Evolutionary conservation across 2,888 invertebrate species (phyloP).

Genomic region (Incurvaria masculella): DNA sequence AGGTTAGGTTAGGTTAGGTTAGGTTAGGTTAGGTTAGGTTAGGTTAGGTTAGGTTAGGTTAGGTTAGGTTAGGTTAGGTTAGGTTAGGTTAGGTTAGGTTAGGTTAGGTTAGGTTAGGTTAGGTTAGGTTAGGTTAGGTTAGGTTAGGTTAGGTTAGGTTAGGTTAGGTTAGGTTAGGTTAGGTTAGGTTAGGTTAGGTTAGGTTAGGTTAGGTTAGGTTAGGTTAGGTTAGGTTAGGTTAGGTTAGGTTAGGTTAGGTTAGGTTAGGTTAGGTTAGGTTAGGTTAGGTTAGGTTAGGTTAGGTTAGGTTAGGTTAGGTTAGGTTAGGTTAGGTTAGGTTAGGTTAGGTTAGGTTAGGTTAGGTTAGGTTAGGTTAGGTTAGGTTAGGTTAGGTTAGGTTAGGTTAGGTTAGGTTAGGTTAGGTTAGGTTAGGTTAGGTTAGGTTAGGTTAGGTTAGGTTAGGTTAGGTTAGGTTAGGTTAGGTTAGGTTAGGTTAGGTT

Average conservation of each 20-base stretch:
- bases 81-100: conserved; percentile 2
- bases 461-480: conserved; percentile 4
- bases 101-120: conserved; percentile 2
- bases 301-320: conserved; percentile 3
- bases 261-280: conserved; percentile 3
- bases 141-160: conserved; percentile 2
- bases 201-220: conserved; percentile 3
- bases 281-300: conserved; percentile 3
- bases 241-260: conserved; percentile 3
- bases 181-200: conserved; percentile 3
- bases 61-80: conserved; percentile 1
- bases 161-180: conserved; percentile 2
- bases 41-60: conserved; percentile 1
- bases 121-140: conserved; percentile 2
- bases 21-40: conserved; percentile 6
- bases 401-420: conserved; percentile 3
- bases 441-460: conserved; percentile 3
- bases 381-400: conserved; percentile 3
- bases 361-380: conserved; percentile 2
- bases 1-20: conserved; percentile 13
- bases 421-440: conserved; percentile 3
- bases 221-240: conserved; percentile 3
- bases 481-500: conserved; percentile 5
- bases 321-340: conserved; percentile 3
- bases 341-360: conserved; percentile 5